These are phyloP conservation scores for Hiodon alosoides DNA, from an alignment of 2,113 vertebrate genomes.

Conservation along the genomic window DNA sequence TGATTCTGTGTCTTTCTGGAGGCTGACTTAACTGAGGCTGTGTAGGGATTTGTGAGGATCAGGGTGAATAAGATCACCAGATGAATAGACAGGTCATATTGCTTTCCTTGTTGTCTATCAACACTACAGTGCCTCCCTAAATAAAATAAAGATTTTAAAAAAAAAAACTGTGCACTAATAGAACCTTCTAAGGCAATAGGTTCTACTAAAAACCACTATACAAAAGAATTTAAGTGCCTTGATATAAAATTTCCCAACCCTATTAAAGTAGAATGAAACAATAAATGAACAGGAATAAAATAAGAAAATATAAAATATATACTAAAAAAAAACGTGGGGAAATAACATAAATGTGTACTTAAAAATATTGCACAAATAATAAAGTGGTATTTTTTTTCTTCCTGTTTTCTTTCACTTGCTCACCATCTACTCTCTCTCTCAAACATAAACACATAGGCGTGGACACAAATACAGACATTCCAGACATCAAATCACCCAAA, in stretches of 20 bases:
- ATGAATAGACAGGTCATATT: slow-evolving; percentile 43
- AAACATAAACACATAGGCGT: slow-evolving; percentile 7
- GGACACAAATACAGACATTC: slow-evolving; percentile 2
- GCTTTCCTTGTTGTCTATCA: slow-evolving; percentile 30
- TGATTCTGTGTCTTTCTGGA: slow-evolving; percentile 20
- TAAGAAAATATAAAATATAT: slow-evolving; percentile 13
- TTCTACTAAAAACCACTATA: too few relatives aligned
- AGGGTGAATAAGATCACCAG: slow-evolving; percentile 18
- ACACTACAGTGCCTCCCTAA: background rate
- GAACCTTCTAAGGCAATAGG: too few relatives aligned
- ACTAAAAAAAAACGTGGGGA: slow-evolving; percentile 34
- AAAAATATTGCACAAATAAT: slow-evolving; percentile 66
- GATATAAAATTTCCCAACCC: too few relatives aligned
- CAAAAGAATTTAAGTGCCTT: too few relatives aligned
- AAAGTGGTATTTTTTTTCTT: slow-evolving; percentile 48
- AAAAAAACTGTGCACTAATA: too few relatives aligned
- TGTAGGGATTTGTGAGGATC: slow-evolving; percentile 32
- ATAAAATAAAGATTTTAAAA: too few relatives aligned
- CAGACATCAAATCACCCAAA: slow-evolving; percentile 11
- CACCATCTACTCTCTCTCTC: slow-evolving; percentile 23
- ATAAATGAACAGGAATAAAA: slow-evolving; percentile 36
- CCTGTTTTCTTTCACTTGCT: slow-evolving; percentile 39
- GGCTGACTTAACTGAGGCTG: slow-evolving; percentile 37
- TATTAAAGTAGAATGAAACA: slow-evolving; percentile 20
- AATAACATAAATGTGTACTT: slow-evolving; percentile 49